Percentiles rank a stretch among this genome's conserved stretches.
phyloP scores from a whole-genome alignment of 2,888 invertebrate genomes.

The Kryphioiulus occultus region DNA sequence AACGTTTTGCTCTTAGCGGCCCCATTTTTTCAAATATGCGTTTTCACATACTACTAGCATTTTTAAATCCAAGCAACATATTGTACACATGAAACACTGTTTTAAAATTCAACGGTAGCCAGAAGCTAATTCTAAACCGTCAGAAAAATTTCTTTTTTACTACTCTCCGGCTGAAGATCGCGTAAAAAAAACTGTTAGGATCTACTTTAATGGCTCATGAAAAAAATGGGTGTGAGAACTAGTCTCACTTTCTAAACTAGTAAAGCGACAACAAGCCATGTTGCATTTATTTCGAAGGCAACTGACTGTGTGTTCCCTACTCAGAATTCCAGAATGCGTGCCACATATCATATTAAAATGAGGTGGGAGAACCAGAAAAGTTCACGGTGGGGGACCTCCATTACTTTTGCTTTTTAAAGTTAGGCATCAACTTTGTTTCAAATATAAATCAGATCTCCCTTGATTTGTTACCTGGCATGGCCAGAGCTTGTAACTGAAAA shows the following conservation, averaged over 20 bases:
- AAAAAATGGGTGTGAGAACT: neutral
- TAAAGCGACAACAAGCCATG: neutral
- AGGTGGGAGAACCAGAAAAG: neutral
- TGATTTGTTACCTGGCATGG: too few relatives aligned
- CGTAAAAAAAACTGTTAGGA: neutral
- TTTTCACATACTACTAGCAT: too few relatives aligned
- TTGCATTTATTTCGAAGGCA: neutral
- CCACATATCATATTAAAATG: neutral
- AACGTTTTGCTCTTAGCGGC: too few relatives aligned
- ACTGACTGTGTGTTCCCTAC: neutral
- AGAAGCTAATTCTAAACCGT: too few relatives aligned
- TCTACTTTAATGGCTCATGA: neutral
- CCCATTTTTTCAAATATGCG: too few relatives aligned
- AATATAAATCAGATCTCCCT: neutral
- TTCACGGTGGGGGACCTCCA: conserved; percentile 5
- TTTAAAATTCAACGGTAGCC: too few relatives aligned
- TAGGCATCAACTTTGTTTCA: neutral
- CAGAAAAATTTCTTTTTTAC: too few relatives aligned
- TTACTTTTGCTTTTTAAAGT: neutral
- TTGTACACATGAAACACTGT: too few relatives aligned
- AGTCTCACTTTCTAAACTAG: neutral
- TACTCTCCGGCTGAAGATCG: too few relatives aligned
- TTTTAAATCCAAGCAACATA: too few relatives aligned
- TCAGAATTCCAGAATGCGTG: neutral
- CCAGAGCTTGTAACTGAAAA: neutral